phyloP scores from a whole-genome alignment of 2,888 invertebrate species.

The Macaria notata region DNA sequence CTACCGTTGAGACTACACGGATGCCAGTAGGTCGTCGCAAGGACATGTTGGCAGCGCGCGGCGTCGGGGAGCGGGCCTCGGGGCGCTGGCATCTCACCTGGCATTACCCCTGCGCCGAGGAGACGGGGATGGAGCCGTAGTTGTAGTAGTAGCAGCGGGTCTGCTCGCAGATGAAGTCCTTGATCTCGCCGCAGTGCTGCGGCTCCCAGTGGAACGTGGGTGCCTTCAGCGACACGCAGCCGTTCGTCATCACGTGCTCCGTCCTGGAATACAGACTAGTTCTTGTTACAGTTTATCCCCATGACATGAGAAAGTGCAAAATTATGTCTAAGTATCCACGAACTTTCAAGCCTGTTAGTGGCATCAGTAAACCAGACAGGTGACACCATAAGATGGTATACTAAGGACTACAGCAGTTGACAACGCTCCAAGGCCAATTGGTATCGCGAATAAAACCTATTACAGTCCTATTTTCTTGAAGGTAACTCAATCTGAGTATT shows the following conservation, averaged over 20 bases:
- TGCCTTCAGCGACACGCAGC: constrained; percentile 90
- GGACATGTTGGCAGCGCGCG: constrained; percentile 58
- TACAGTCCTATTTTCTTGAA: too few species aligned
- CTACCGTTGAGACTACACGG: constrained; percentile 41
- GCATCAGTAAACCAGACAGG: too few species aligned
- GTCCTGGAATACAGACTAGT: constrained; percentile 80
- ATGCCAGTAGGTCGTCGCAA: constrained; percentile 37
- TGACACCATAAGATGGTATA: too few species aligned
- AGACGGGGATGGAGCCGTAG: constrained; percentile 94
- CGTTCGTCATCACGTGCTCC: constrained; percentile 83
- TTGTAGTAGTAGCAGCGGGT: constrained; percentile 95
- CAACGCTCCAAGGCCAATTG: too few species aligned
- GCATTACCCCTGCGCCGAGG: constrained; percentile 95
- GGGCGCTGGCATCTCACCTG: constrained; percentile 87
- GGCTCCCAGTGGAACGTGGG: constrained; percentile 91
- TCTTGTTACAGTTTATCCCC: constrained; percentile 31
- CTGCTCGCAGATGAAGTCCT: constrained; percentile 95
- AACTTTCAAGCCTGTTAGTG: too few species aligned
- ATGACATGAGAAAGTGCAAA: too few species aligned
- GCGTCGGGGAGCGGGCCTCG: constrained; percentile 77
- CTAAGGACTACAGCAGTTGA: too few species aligned
- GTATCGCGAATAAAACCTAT: too few species aligned
- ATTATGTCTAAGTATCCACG: too few species aligned
- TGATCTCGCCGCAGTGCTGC: constrained; percentile 90
- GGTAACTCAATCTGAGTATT: too few species aligned